Conservation (phyloP, 2,113 vertebrate species). For the Sturnira hondurensis region DNA sequence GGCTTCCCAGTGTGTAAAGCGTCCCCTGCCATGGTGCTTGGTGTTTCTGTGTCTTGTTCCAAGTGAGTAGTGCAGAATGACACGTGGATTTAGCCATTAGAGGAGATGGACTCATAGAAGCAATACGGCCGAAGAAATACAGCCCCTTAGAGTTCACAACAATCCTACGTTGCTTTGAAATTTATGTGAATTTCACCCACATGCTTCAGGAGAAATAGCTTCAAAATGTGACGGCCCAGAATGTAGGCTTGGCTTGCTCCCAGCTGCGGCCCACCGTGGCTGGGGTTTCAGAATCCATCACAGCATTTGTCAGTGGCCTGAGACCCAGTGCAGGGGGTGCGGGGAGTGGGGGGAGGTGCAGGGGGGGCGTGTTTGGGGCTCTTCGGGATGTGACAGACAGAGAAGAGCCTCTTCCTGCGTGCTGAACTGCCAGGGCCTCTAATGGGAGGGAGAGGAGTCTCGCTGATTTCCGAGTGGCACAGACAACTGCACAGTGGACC, state of each 20-base stretch:
- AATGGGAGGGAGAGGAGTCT: neutral
- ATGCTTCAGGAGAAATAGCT: neutral
- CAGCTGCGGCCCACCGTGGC: neutral
- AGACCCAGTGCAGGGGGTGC: neutral
- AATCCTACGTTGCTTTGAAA: neutral
- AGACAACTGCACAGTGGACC: neutral
- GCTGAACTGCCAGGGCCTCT: neutral
- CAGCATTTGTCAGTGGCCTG: fast-evolving
- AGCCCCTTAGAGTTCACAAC: neutral
- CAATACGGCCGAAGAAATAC: neutral
- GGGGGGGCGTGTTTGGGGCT: neutral
- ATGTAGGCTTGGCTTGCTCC: neutral
- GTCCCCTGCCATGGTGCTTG: fast-evolving
- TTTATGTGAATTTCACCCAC: neutral
- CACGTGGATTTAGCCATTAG: neutral
- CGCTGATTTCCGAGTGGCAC: neutral
- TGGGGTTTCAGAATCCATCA: neutral
- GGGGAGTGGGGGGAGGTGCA: too few relatives aligned
- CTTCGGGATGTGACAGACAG: neutral
- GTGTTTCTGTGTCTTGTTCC: neutral
- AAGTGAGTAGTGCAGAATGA: neutral
- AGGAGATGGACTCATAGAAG: neutral
- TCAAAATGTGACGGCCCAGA: neutral
- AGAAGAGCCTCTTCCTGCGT: neutral
- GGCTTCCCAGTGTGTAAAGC: fast-evolving